A percentile compares a stretch with the other conserved stretches of the same genome.
Conservation (phyloP, 2,888 invertebrate species). For the Leptinotarsa juncta region DNA sequence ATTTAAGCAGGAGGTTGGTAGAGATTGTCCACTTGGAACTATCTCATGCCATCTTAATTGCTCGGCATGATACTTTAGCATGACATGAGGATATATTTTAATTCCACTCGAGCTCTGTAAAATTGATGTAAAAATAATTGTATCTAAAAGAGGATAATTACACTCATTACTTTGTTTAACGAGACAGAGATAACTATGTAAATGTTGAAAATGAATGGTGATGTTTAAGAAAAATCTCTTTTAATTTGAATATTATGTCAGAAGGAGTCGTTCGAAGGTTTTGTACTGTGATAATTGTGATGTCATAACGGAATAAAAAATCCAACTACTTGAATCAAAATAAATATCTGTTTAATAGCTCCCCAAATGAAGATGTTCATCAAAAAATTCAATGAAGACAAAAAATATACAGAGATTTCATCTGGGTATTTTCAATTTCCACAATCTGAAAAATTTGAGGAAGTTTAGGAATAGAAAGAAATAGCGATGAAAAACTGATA, state of each 20-base stretch:
- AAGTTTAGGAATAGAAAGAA: too few species aligned
- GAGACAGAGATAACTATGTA: slow-evolving; percentile 55
- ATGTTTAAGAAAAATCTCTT: slow-evolving; percentile 30
- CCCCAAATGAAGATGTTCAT: too few species aligned
- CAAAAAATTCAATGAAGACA: too few species aligned
- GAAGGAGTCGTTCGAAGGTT: slow-evolving; percentile 19
- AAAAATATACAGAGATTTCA: too few species aligned
- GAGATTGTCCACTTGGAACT: slow-evolving; percentile 63
- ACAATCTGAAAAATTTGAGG: too few species aligned
- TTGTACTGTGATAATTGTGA: slow-evolving; percentile 5
- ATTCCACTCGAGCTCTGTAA: slow-evolving; percentile 56
- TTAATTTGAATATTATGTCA: slow-evolving; percentile 40
- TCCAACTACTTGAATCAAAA: neutral
- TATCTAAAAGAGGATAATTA: slow-evolving; percentile 62
- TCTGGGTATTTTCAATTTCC: too few species aligned
- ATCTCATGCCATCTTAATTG: slow-evolving; percentile 64
- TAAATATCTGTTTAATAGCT: too few species aligned
- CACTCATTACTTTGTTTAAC: slow-evolving; percentile 62
- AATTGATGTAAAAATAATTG: slow-evolving; percentile 66
- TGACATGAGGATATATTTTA: slow-evolving; percentile 59
- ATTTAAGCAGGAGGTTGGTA: slow-evolving; percentile 53
- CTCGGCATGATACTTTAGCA: slow-evolving; percentile 58
- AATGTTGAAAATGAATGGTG: slow-evolving; percentile 47
- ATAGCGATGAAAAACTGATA: too few species aligned
- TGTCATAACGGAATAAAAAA: neutral